These are phyloP conservation scores for Tanytarsus gracilentus DNA, from an alignment of 2,888 invertebrate genomes.

Conservation along the genomic window DNA sequence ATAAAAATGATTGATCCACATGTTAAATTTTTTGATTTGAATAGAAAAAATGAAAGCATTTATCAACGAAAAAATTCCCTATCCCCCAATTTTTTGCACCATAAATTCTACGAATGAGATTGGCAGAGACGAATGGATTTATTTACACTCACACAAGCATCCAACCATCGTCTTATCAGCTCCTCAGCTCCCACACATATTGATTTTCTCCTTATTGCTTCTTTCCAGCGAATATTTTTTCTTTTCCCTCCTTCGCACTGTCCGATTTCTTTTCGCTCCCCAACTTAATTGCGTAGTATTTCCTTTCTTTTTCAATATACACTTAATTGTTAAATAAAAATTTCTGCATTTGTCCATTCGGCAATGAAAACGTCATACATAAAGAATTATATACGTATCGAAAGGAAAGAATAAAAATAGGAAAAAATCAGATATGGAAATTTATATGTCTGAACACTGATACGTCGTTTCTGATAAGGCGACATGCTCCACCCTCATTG, in stretches of 20 bases:
- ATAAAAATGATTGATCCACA: background rate
- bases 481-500: conserved; percentile 30
- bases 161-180: conserved; percentile 22
- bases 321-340: no score
- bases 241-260: background rate
- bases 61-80: background rate
- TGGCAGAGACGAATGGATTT: conserved; percentile 19
- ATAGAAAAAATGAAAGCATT: conserved; percentile 17
- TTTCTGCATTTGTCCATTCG: no score
- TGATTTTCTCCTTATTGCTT: conserved; percentile 11
- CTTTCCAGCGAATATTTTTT: conserved; percentile 10
- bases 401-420: conserved; percentile 8
- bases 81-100: background rate
- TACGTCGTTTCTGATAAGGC: conserved; percentile 30
- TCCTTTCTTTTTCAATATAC: background rate
- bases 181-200: background rate
- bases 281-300: background rate
- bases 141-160: conserved; percentile 1
- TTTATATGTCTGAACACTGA: conserved; percentile 28
- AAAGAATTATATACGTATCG: conserved; percentile 5
- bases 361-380: background rate
- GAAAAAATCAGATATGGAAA: conserved; percentile 19
- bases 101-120: conserved; percentile 27
- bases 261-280: background rate
- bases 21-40: conserved; percentile 3